phyloP scores from a whole-genome alignment of 1,140 invertebrate species.

The Drosophila nigromelanica region DNA sequence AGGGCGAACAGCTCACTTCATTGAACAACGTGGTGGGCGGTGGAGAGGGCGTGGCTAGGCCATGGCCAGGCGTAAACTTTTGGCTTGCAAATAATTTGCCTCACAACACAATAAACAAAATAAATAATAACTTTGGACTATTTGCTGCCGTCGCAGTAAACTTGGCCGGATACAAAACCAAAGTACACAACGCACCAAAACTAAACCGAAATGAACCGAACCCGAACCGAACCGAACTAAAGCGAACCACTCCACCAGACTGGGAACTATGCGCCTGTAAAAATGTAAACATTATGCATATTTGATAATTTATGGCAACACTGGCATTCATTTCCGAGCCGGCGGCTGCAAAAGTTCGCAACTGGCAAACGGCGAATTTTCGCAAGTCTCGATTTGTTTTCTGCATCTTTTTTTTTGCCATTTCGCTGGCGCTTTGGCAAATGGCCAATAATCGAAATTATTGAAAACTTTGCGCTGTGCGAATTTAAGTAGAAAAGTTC shows the following conservation, averaged over 20 bases:
- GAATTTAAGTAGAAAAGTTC: slow-evolving; percentile 77
- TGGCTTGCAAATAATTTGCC: slow-evolving; percentile 71
- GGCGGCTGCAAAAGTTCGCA: slow-evolving; percentile 41
- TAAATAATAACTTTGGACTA: slow-evolving; percentile 72
- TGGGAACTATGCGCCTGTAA: slow-evolving; percentile 47
- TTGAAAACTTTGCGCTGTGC: slow-evolving; percentile 76
- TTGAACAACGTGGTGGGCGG: slow-evolving; percentile 49
- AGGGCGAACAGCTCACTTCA: slow-evolving; percentile 54
- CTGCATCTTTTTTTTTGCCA: slow-evolving; percentile 13
- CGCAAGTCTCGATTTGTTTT: slow-evolving; percentile 33
- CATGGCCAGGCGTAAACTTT: slow-evolving; percentile 40
- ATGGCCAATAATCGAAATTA: slow-evolving; percentile 84
- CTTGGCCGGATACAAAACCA: slow-evolving; percentile 49
- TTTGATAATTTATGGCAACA: slow-evolving; percentile 83
- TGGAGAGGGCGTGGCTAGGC: slow-evolving; percentile 11
- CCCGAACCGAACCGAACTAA: not conserved
- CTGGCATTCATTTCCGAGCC: slow-evolving; percentile 80
- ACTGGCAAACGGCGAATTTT: slow-evolving; percentile 44
- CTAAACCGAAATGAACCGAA: not conserved
- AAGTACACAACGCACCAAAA: not conserved
- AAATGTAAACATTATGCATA: slow-evolving; percentile 83
- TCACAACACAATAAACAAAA: slow-evolving; percentile 73
- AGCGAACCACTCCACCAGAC: not conserved
- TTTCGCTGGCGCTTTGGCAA: slow-evolving; percentile 56
- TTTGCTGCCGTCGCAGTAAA: slow-evolving; percentile 76